phyloP scores from a whole-genome alignment of 2,888 invertebrate species.

The Agrotis ipsilon region DNA sequence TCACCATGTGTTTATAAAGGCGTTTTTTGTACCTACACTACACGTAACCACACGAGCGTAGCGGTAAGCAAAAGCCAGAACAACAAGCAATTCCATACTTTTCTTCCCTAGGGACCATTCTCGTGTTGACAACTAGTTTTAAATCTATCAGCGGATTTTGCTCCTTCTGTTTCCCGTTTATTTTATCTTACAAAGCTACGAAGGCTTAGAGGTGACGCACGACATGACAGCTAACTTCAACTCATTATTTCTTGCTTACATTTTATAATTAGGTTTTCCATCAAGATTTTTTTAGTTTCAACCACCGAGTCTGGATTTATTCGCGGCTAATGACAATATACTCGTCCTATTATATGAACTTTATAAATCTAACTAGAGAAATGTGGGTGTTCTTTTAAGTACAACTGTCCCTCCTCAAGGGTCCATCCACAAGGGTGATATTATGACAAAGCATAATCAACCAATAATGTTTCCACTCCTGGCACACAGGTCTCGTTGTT shows the following conservation, averaged over 20 bases:
- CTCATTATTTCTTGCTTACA: conserved; percentile 47
- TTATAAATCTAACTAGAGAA: too few species aligned
- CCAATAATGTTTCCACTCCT: too few species aligned
- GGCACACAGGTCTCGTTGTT: too few species aligned
- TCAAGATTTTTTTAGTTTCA: too few species aligned
- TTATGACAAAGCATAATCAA: too few species aligned
- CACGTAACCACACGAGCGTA: background rate
- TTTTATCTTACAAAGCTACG: conserved; percentile 54
- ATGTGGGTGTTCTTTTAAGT: too few species aligned
- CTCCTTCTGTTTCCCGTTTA: conserved; percentile 46
- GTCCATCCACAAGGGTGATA: too few species aligned
- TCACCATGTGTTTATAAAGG: too few species aligned
- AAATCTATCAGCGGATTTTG: conserved; percentile 67
- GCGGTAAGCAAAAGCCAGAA: background rate
- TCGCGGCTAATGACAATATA: too few species aligned
- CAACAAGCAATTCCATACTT: conserved; percentile 19
- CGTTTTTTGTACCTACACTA: background rate
- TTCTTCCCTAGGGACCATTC: conserved; percentile 8
- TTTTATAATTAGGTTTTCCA: background rate
- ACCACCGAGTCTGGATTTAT: too few species aligned
- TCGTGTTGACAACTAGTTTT: conserved; percentile 57
- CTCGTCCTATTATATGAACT: too few species aligned
- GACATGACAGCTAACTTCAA: conserved; percentile 47
- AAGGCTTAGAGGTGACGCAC: conserved; percentile 54
- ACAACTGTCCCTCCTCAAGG: too few species aligned